Evolutionary conservation across 2,888 invertebrate species (phyloP).

Genomic region (Agrochola lychnidis): DNA sequence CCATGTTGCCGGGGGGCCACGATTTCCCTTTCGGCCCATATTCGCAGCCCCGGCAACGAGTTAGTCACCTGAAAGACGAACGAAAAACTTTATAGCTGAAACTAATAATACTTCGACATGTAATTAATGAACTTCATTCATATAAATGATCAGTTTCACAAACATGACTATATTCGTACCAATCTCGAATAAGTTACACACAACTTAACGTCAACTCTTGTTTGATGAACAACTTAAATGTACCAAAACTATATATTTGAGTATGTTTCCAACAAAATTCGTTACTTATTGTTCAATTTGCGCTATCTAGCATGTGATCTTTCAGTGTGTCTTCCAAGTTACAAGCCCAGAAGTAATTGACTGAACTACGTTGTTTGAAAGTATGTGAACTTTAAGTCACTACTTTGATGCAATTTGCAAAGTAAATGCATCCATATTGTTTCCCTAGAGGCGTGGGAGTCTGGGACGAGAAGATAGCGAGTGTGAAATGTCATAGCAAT

Average conservation of each 20-base stretch:
- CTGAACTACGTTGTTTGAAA: slow-evolving; percentile 70
- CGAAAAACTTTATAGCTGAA: background rate
- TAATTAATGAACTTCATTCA: background rate
- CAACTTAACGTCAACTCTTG: slow-evolving; percentile 15
- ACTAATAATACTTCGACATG: too few species aligned
- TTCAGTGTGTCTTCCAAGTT: slow-evolving; percentile 12
- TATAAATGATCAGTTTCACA: too few species aligned
- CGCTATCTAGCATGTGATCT: slow-evolving; percentile 15
- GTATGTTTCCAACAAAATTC: slow-evolving; percentile 18
- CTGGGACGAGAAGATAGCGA: slow-evolving; percentile 13
- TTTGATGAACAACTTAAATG: slow-evolving; percentile 34
- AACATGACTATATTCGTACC: slow-evolving; percentile 2
- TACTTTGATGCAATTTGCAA: slow-evolving; percentile 65
- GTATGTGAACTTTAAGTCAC: slow-evolving; percentile 62
- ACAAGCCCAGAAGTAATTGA: slow-evolving; percentile 68
- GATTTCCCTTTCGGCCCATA: too few species aligned
- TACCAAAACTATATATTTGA: slow-evolving; percentile 15
- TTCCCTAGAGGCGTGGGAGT: slow-evolving; percentile 28
- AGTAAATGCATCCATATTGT: slow-evolving; percentile 48
- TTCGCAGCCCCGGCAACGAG: too few species aligned
- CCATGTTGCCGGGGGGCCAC: too few species aligned
- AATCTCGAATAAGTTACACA: slow-evolving; percentile 24
- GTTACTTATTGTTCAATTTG: slow-evolving; percentile 26
- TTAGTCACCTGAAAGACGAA: background rate
- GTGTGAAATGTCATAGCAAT: slow-evolving; percentile 10